These are phyloP conservation scores for Helicolenus hilgendorfi DNA, from an alignment of 2,797 vertebrate species.

Conservation along the genomic window DNA sequence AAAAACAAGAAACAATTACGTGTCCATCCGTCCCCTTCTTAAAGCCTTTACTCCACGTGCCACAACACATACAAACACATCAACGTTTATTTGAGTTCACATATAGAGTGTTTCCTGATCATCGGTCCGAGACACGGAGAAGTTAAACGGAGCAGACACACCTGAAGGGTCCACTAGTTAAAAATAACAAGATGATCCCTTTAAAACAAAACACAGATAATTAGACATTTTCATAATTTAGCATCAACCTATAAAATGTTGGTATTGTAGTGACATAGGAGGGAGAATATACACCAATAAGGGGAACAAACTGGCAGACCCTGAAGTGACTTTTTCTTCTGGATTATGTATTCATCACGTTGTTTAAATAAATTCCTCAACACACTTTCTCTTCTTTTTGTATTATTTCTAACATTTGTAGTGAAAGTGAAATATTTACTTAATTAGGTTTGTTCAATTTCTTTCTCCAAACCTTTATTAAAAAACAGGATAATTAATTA, in stretches of 20 bases:
- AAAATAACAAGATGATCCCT: not conserved
- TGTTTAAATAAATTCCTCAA: not conserved
- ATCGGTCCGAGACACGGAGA: not conserved
- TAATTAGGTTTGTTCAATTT: not conserved
- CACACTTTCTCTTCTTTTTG: not conserved
- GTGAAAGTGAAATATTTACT: not conserved
- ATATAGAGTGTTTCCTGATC: not conserved
- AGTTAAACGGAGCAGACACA: conserved; percentile 18
- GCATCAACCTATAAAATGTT: not conserved
- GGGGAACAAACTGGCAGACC: not conserved
- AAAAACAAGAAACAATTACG: not conserved
- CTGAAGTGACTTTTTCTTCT: not conserved
- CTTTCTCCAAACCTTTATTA: not conserved
- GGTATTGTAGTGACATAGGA: not conserved
- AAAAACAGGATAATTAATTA: not conserved
- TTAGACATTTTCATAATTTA: not conserved
- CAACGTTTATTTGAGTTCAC: not conserved
- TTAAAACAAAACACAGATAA: not conserved
- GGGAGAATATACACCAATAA: not conserved
- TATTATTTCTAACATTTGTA: not conserved
- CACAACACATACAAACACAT: not conserved
- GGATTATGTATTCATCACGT: not conserved
- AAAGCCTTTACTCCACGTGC: not conserved
- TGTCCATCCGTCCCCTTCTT: not conserved
- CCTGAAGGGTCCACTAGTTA: not conserved